phyloP scores from a whole-genome alignment of 2,797 vertebrate genomes.

The Gymnodraco acuticeps region DNA sequence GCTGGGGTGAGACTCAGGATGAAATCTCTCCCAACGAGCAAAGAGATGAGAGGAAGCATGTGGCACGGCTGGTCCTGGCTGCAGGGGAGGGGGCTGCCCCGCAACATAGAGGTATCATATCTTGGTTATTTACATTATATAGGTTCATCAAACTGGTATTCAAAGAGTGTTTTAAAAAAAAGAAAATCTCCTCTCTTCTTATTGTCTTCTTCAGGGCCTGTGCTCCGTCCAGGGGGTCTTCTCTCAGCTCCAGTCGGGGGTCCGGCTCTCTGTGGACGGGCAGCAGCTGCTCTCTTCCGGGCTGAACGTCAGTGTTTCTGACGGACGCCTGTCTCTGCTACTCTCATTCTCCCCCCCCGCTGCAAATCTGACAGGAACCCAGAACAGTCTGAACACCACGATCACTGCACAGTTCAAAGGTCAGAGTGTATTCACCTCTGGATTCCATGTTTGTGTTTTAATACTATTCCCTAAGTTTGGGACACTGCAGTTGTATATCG shows the following conservation, averaged over 20 bases:
- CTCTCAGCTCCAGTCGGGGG: slow-evolving; percentile 68
- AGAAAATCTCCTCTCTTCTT: background rate
- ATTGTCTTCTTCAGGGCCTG: slow-evolving; percentile 69
- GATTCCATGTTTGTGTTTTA: background rate
- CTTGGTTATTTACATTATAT: background rate
- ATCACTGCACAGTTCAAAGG: slow-evolving; percentile 79
- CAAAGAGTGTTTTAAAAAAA: background rate
- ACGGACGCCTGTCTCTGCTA: slow-evolving; percentile 67
- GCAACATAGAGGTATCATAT: slow-evolving; percentile 73
- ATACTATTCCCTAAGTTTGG: background rate
- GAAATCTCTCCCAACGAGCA: slow-evolving; percentile 58
- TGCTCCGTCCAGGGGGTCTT: slow-evolving; percentile 63
- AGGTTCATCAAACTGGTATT: background rate
- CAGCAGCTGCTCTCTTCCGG: slow-evolving; percentile 74
- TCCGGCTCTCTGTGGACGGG: slow-evolving; percentile 70
- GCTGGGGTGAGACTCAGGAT: slow-evolving; percentile 66
- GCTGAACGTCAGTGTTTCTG: slow-evolving; percentile 68
- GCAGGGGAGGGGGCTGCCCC: slow-evolving; percentile 77
- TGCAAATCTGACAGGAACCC: slow-evolving; percentile 63
- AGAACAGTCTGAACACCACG: slow-evolving; percentile 51
- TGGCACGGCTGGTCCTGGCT: slow-evolving; percentile 82
- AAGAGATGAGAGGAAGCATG: slow-evolving; percentile 76
- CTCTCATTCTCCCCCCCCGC: slow-evolving; percentile 74
- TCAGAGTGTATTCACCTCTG: slow-evolving; percentile 40
- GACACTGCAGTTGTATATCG: background rate